Conservation (phyloP, 1,140 invertebrate genomes). For the Caenorhabditis remanei region DNA sequence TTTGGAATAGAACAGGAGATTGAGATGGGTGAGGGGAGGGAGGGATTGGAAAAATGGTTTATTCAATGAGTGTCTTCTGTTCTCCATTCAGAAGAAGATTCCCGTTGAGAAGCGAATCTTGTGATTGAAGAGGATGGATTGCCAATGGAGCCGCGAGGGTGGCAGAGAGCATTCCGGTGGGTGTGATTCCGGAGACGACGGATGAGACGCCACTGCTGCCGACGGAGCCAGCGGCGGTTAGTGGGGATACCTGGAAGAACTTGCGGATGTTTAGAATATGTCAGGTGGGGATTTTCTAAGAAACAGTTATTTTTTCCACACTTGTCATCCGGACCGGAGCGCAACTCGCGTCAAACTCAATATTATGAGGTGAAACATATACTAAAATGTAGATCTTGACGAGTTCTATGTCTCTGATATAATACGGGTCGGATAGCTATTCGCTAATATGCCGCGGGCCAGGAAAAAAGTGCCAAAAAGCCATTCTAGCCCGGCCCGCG, state of each 20-base stretch:
- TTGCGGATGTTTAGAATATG: neutral
- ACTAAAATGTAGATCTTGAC: too few species aligned
- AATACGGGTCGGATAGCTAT: too few species aligned
- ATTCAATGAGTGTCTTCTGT: constrained; percentile 3
- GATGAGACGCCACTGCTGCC: neutral
- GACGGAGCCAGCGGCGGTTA: neutral
- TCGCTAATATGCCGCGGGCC: too few species aligned
- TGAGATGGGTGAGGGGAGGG: constrained; percentile 10
- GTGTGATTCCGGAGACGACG: neutral
- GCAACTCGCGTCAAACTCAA: too few species aligned
- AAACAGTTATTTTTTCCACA: too few species aligned
- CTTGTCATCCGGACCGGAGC: too few species aligned
- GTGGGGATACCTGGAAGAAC: constrained; percentile 23
- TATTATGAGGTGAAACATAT: too few species aligned
- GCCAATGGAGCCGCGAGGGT: constrained; percentile 27
- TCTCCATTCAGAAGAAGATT: constrained; percentile 15
- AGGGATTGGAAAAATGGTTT: neutral
- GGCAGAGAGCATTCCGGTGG: constrained; percentile 16
- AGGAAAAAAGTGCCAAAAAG: too few species aligned
- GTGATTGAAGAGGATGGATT: neutral
- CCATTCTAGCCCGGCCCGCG: too few species aligned
- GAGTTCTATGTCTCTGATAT: too few species aligned
- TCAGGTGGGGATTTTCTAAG: too few species aligned
- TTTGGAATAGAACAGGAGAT: constrained; percentile 50
- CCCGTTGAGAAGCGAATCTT: neutral